Base-by-base conservation (phyloP, 1,140 invertebrate species). In the Drosophila kikkawai region DNA sequence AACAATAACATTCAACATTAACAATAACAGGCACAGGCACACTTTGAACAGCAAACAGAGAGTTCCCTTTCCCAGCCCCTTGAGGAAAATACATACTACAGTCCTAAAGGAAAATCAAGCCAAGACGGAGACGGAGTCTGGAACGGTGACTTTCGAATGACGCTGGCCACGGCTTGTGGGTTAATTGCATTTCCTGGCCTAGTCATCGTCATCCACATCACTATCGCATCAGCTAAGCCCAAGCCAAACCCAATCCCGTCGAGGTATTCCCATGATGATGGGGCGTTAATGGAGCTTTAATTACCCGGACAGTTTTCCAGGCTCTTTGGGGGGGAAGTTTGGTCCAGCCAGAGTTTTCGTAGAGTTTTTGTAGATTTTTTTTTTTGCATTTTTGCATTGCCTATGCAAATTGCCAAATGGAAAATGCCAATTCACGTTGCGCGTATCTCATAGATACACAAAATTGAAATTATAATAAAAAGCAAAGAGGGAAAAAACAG, bases 161-260 rank as follows among this genome's bases (percentile, higher is more conserved):
- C 57, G 32, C 57, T 44, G 57, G 53, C 74, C 68, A 55, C 44
- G 51, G 71, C 56, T 84, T 85, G 80, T 87, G 83, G 84, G 84
- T 88, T 87, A 87, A 87, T 87, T 87, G 83, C 83, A 87, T 87
- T 87, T 88, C 83, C 83, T 87, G 84, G 59, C 58, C 65, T 41
- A 57, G 51, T 76, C 55, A 61, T 61, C 47, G 50, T 67, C 26
- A 58, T 63, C 56, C 32, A 39, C 47, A 51, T 53, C 41, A 39
- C 44, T 41, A 75, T 68, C 9, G 3, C 36, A 45, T 64, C 39
- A 36, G 15, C 56, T 5, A 65, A 69, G 32, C 22, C 60, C 39
- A 68, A 56, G 51, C 42, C 22, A n/a, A 19, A n/a, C 48, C 50
- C 19, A 26, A 13, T 47, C 39, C 53, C 53, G 34, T 39, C 36